A percentile compares a stretch with the other conserved stretches of the same genome.
Evolutionary conservation across 2,888 invertebrate species (phyloP).

Genomic region (Nomada goodeniana): DNA sequence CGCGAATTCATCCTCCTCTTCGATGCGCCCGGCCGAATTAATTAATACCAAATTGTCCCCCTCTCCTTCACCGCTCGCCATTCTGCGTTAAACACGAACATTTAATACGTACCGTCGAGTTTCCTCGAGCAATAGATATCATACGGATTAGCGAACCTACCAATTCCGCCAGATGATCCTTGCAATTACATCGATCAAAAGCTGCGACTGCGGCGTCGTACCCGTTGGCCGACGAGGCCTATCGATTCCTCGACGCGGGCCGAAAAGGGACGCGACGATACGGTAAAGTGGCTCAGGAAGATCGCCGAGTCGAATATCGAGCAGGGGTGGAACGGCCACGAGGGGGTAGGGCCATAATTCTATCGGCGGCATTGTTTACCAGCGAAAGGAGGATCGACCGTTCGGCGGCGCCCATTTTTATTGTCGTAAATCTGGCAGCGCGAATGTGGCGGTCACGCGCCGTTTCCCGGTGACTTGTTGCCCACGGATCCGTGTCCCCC

Average conservation of each 20-base stretch:
- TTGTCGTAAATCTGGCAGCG: slow-evolving; percentile 65
- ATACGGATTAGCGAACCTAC: not conserved
- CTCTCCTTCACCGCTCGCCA: not conserved
- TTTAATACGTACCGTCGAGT: not conserved
- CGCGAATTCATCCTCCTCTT: not conserved
- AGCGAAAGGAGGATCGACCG: slow-evolving; percentile 33
- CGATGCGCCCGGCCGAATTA: not conserved
- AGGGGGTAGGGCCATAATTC: slow-evolving; percentile 28
- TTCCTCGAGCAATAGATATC: not conserved
- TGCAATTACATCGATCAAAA: slow-evolving; percentile 7
- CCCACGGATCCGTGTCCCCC: slow-evolving; percentile 72
- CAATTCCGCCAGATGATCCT: not conserved
- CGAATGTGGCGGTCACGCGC: slow-evolving; percentile 70
- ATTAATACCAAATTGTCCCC: not conserved
- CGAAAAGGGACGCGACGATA: slow-evolving; percentile 11
- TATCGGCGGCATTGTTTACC: slow-evolving; percentile 48
- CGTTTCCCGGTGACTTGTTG: slow-evolving; percentile 75
- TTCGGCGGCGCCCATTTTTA: slow-evolving; percentile 59
- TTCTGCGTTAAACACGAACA: not conserved
- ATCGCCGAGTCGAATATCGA: slow-evolving; percentile 46
- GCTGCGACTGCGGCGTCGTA: slow-evolving; percentile 8
- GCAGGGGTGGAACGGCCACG: not conserved
- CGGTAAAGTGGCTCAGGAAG: slow-evolving; percentile 7
- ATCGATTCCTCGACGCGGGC: slow-evolving; percentile 9
- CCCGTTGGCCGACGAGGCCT: slow-evolving; percentile 6